Evolutionary conservation across 2,888 invertebrate genomes (phyloP), one percentile per base, ranked within the genome.

Genomic region (Noctua pronuba): DNA sequence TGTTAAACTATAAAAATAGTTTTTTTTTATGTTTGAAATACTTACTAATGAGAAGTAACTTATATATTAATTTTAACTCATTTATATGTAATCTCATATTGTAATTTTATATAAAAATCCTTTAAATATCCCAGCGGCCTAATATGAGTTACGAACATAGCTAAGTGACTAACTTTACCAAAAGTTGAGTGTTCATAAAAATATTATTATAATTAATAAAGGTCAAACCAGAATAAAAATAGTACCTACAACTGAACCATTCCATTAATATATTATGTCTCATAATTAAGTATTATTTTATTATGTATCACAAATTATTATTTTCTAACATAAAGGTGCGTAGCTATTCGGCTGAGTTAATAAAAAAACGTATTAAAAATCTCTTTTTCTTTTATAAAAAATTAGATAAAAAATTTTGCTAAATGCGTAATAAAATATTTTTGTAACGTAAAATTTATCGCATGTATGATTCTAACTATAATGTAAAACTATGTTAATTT

Each of bases 391-490:
- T 82, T 82, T 65, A 84, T 79, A 81, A 74, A 74, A 86, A 80
- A 73, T 79, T 88, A 84, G 79, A 75, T 79, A 86, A 81, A 60
- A 84, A 89, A 62, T 18, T 86, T 88, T 90, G 88, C 90, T 90
- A 92, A 90, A 91, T 91, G 89, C 90, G 91, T 93, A 92, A 91
- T 88, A 90, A 91, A 93, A 91, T 96, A 96, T 96, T 96, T 96
- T 96, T 96, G 93, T 96, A 96, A 94, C 91, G 92, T 94, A 93
- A 95, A 95, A 94, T 94, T 94, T 94, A 93, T 93, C 92, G 92
- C 95, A 94, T 95, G 94, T 94, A 93, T 85, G 74, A 95, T 94
- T 94, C 90, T 93, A 93, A 93, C 93, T 92, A 93, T 78, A 92
- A 90, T 93, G 92, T 93, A 93, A 92, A 77, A 80, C 90, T 92